A percentile compares a stretch with the other conserved stretches of the same genome.
These are phyloP conservation scores for Atractosteus spatula DNA, from an alignment of 2,113 vertebrate species.

Conservation along the genomic window DNA sequence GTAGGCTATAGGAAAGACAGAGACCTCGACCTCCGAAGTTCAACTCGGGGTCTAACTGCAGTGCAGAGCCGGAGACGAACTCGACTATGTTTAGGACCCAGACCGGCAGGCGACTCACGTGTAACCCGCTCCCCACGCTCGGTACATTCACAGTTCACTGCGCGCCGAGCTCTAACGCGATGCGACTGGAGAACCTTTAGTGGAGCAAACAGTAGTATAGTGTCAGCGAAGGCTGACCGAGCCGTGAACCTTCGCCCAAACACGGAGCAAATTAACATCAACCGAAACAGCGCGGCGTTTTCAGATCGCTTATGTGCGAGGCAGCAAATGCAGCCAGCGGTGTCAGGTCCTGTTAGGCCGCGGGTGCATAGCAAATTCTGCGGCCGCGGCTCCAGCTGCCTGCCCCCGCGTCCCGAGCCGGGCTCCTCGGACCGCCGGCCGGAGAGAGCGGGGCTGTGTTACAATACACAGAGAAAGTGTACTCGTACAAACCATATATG, in stretches of 20 bases:
- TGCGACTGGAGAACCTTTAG: conserved; percentile 81
- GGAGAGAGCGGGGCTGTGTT: too few species aligned
- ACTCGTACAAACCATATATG: too few species aligned
- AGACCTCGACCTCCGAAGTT: conserved; percentile 6
- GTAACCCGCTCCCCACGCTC: conserved; percentile 43
- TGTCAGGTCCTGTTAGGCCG: conserved; percentile 64
- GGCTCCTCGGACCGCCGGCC: too few species aligned
- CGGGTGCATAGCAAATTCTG: conserved; percentile 34
- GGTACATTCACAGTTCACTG: conserved; percentile 82
- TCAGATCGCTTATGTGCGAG: conserved; percentile 58
- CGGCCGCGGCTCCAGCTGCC: not conserved
- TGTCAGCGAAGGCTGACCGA: conserved; percentile 91
- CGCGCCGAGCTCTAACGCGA: conserved; percentile 66
- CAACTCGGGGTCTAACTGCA: conserved; percentile 28
- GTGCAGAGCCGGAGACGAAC: conserved; percentile 11
- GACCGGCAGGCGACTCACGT: conserved; percentile 23
- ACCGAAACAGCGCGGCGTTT: conserved; percentile 65
- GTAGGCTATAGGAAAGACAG: not conserved
- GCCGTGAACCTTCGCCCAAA: conserved; percentile 75
- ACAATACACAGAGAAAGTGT: too few species aligned
- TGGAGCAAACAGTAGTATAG: conserved; percentile 79
- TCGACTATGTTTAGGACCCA: conserved; percentile 41
- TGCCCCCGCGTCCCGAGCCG: too few species aligned
- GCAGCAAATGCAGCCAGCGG: conserved; percentile 49
- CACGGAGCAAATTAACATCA: conserved; percentile 88